A percentile compares a stretch with the other conserved stretches of the same genome.
phyloP scores from a whole-genome alignment of 2,888 invertebrate species.

The Papilio demoleus region DNA sequence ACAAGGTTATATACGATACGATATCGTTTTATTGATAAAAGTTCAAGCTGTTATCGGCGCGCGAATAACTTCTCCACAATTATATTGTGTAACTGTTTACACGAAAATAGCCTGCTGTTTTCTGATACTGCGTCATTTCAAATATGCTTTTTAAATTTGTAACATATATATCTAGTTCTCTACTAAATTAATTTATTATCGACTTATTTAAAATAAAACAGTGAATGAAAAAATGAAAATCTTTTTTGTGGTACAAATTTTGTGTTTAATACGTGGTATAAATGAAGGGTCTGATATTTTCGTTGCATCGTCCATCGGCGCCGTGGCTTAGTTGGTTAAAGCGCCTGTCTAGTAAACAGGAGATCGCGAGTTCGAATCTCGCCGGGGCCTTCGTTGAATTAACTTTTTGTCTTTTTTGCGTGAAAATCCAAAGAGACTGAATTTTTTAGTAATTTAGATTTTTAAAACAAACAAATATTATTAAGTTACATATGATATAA shows the following conservation, averaged over 20 bases:
- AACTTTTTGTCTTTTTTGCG: not conserved
- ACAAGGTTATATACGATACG: slow-evolving; percentile 38
- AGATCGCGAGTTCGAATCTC: slow-evolving; percentile 81
- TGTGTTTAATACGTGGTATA: not conserved
- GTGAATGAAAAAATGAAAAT: too few species aligned
- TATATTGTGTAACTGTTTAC: slow-evolving; percentile 10
- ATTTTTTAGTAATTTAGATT: too few species aligned
- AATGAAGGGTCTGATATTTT: slow-evolving; percentile 9
- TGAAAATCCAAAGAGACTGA: too few species aligned
- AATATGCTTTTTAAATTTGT: too few species aligned
- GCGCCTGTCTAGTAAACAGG: slow-evolving; percentile 83
- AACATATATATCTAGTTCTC: too few species aligned
- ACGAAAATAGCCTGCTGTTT: not conserved
- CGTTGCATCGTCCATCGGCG: slow-evolving; percentile 61
- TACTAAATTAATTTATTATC: too few species aligned
- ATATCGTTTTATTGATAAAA: slow-evolving; percentile 38
- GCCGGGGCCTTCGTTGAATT: slow-evolving; percentile 65
- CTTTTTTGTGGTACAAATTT: not conserved
- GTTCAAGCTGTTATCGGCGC: slow-evolving; percentile 27
- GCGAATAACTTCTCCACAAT: slow-evolving; percentile 13
- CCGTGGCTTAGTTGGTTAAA: slow-evolving; percentile 90
- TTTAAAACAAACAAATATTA: not conserved
- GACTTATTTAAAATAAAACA: too few species aligned
- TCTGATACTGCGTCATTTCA: not conserved
- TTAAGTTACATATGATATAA: not conserved